Evolutionary conservation across 2,113 vertebrate species (phyloP), one percentile per base, ranked within the genome.

Genomic region (Pelecanus crispus): DNA sequence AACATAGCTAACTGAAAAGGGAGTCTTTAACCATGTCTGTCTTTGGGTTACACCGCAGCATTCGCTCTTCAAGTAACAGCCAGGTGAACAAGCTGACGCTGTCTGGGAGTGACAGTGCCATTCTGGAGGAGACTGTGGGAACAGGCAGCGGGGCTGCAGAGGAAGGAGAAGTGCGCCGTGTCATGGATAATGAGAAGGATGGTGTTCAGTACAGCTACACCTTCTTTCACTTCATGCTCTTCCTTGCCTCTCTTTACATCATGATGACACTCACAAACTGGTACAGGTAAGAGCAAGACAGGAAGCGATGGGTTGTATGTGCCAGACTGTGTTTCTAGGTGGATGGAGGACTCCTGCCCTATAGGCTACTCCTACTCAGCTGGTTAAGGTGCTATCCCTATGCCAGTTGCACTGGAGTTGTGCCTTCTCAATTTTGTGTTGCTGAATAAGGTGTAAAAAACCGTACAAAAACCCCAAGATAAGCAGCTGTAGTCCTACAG

Each of bases 211-310:
- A 99, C 97, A 99, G 81, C 98, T 99, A 99, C 92, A 97, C 98
- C 25, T 98, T 98, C 94, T 99, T 99, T 95, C 99, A 99, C 96
- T 97, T 99, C 90, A 98, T 99, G 99, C 98, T 99, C 49, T 98
- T 97, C 91, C 98, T 99, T 36, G 99, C 99, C 9, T 99, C 99
- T 5, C 98, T 99, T 2, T 99, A 99, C 97, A 99, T 99, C 97
- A 99, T 99, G 99, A 99, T 99, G 99, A 99, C 99, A 0, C 98
- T 99, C 86, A 99, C 99, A 3, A 98, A 98, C 98, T 99, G 99
- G 99, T 99, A 99, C 98, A 99, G 99, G 99, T 99, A 89, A 98
- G 98, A 79, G 63, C 17, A 32, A 40, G 42, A 5, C 22, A 61
- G 24, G 32, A 52, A 31, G 20, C 0, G 7, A n/a, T 7, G 67